Evolutionary conservation across 2,888 invertebrate species (phyloP), one percentile per base, ranked within the genome.

Genomic region (Apamea crenata): DNA sequence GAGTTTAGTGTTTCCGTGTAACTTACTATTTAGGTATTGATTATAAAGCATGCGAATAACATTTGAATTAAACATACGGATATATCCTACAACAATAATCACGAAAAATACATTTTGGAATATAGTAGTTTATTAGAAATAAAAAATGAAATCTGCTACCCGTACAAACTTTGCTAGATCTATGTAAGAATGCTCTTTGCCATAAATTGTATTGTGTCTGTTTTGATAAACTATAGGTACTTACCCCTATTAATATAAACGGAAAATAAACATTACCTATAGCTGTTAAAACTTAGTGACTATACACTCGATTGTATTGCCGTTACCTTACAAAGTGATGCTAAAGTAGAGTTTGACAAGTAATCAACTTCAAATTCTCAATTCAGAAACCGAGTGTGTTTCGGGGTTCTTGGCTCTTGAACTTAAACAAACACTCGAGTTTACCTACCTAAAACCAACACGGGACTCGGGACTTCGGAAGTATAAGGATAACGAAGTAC

Each of bases 381-480:
- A 44, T 67, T 10, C 40, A 44, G 67, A 44, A 25, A 44, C 10
- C n/a, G 8, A 4, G 16, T 66, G 40, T 44, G 6, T 25, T 32
- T 25, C 69, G 21, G 14, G 21, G 21, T 16, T 70, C 18, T 0
- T 18, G 32, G 18, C 1, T 50, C 36, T 63, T 14, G 5, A 63
- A 77, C 25, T 63, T 18, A 12, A 32, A 36, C 25, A 56, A n/a
- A 32, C 44, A 21, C 16, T 50, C 1, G 6, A 16, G 25, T 16
- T 71, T 47, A 21, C 59, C 32, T 47, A n/a, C 36, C 18, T 36
- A n/a, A 36, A 61, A 76, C 29, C 63, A 61, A 67, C 79, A 50
- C 14, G 32, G 14, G 25, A 14, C 29, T 14, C 32, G 5, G n/a
- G 16, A 32, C 21, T 25, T 14, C 21, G 5, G n/a, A 10, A n/a